Evolutionary conservation across 2,797 vertebrate species (phyloP), one percentile per base, ranked within the genome.

Genomic region (Helarctos malayanus): DNA sequence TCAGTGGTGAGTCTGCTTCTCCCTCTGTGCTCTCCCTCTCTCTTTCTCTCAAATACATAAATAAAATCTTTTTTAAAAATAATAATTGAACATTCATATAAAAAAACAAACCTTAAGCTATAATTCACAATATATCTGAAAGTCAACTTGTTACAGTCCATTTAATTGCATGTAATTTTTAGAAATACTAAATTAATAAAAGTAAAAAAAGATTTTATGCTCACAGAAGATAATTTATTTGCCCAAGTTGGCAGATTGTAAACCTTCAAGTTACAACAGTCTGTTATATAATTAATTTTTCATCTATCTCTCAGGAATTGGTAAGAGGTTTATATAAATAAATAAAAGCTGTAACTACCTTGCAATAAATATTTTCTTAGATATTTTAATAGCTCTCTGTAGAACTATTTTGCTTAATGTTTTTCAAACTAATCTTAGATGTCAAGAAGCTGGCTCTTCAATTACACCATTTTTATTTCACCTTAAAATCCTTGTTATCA

Each of bases 291-390:
- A 96, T 52, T 91, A 96, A 90, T 1, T 38, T 68, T 59, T 47
- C 41, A 91, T 47, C 32, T 65, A 10, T 45, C 93, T 87, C n/a
- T 92, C 41, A 68, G 25, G 13, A 75, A 79, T 93, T 95, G 45
- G 68, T 59, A 89, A 87, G 23, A 92, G 10, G 49, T 80, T 91
- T 91, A 93, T 59, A 69, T 81, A 95, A 94, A 83, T 79, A 69
- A 92, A 89, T 54, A 95, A 84, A 95, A 95, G 12, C 35, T 10
- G n/a, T 54, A 89, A 38, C 25, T 7, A 85, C 0, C 2, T 63
- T 89, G 2, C 45, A 45, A 71, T 96, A 97, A 97, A 90, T 92
- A 49, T 87, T 96, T 78, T 95, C 32, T 97, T 91, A 95, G 88
- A 56, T 86, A 95, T 89, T 54, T 75, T 73, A 38, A 94, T 78